Percentiles rank a stretch among this genome's conserved stretches.
phyloP scores from a whole-genome alignment of 2,113 vertebrate genomes.

The Pao palembangensis region DNA sequence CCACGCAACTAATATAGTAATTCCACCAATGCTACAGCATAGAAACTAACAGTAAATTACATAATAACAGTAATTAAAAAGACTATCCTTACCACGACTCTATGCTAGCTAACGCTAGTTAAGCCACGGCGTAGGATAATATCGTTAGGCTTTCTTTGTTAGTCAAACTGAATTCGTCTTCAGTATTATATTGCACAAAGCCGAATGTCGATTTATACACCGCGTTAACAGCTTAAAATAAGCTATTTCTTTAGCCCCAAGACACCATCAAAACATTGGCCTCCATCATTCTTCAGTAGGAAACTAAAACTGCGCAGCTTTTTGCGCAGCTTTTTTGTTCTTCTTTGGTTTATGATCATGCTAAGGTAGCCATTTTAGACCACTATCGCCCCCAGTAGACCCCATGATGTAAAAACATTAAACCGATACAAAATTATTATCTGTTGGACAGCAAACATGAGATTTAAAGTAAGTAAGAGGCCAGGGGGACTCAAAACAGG shows the following conservation, averaged over 20 bases:
- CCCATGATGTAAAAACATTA: too few species aligned
- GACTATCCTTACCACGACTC: conserved; percentile 5
- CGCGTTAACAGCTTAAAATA: background rate
- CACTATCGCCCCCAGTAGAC: background rate
- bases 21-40: background rate
- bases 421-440: too few species aligned
- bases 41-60: background rate
- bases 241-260: conserved; percentile 21
- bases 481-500: too few species aligned
- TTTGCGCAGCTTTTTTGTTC: conserved; percentile 32
- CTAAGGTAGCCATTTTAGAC: background rate
- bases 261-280: conserved; percentile 62
- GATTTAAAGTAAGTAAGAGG: too few species aligned
- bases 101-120: conserved; percentile 42
- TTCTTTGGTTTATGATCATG: background rate
- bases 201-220: background rate
- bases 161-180: background rate
- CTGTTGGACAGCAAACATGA: too few species aligned
- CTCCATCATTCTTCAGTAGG: conserved; percentile 27
- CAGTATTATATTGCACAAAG: background rate
- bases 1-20: background rate
- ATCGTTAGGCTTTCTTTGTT: background rate
- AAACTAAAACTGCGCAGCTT: conserved; percentile 42
- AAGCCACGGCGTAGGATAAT: conserved; percentile 23
- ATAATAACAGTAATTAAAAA: conserved; percentile 14